These are phyloP conservation scores for Eupsilia transversa DNA, from an alignment of 2,888 invertebrate species.

Conservation along the genomic window DNA sequence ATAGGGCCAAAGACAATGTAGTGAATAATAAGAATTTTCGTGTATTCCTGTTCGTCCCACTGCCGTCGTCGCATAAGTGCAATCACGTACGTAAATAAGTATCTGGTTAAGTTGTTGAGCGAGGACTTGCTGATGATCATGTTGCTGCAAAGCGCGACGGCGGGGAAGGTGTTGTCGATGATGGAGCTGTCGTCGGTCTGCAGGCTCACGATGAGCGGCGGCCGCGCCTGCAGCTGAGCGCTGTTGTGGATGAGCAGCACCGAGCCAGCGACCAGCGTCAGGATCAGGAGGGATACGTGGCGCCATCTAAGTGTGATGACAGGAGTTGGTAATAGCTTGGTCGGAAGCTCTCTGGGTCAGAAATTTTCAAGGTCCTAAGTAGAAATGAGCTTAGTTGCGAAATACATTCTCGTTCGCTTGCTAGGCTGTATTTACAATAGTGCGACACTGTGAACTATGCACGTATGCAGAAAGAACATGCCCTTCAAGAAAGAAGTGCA, in stretches of 20 bases:
- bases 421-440: neutral
- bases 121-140: conserved; percentile 52
- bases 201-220: conserved; percentile 49
- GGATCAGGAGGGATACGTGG: conserved; percentile 15
- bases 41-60: no score
- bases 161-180: conserved; percentile 90
- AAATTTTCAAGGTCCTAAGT: neutral
- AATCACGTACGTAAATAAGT: conserved; percentile 46
- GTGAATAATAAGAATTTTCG: neutral
- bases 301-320: conserved; percentile 18
- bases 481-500: neutral
- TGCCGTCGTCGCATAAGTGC: no score
- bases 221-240: neutral
- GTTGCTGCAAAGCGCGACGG: conserved; percentile 89
- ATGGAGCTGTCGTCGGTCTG: conserved; percentile 72
- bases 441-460: neutral
- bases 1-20: neutral
- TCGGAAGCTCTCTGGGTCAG: no score
- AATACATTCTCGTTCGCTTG: neutral
- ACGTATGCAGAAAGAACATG: neutral
- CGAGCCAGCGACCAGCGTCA: conserved; percentile 31
- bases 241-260: conserved; percentile 6
- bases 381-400: neutral
- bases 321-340: neutral
- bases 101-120: conserved; percentile 43